Evolutionary conservation across 2,888 invertebrate genomes (phyloP), one percentile per base, ranked within the genome.

Genomic region (Amblyteles armatorius): DNA sequence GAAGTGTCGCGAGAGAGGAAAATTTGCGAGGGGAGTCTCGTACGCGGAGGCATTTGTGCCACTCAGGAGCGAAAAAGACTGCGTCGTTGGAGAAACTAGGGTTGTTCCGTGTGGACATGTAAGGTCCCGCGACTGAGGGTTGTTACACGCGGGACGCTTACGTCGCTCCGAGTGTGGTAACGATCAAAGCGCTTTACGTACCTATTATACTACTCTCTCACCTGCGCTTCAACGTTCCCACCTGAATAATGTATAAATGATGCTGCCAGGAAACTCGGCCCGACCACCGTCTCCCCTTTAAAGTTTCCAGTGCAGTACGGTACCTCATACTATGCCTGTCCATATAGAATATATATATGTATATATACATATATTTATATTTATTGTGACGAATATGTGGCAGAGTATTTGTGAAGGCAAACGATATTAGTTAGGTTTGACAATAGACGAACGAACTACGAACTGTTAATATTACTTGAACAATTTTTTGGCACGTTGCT

Each of bases 221-320:
- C 79, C 79, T 83, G 79, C 67, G 84, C 67, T 82, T 29, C 63
- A 82, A 67, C 78, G 86, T 84, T 76, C 74, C 48, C 65, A 63
- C 60, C 69, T 87, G 82, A 82, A 88, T 86, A 84, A 87, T 87
- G 83, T 79, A 85, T 83, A 82, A 88, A 81, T 83, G 85, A 72
- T 76, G 83, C 68, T 84, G 68, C 60, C 16, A 69, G 65, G 77
- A 78, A 60, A 79, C 81, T 73, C 55, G 33, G 50, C 57, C 71
- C 71, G 22, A 67, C 76, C 63, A 52, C 60, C 71, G 69, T 79
- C 11, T 44, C 81, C 76, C 67, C 71, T 80, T 84, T 67, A 68
- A 44, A 77, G 80, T 52, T 72, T 67, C 40, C 77, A 36, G 60
- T 63, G 52, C 79, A 69, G 44, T 74, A 63, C 52, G 63, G 57